phyloP scores from a whole-genome alignment of 2,888 invertebrate genomes.

The Drosophila hawaiiensis region DNA sequence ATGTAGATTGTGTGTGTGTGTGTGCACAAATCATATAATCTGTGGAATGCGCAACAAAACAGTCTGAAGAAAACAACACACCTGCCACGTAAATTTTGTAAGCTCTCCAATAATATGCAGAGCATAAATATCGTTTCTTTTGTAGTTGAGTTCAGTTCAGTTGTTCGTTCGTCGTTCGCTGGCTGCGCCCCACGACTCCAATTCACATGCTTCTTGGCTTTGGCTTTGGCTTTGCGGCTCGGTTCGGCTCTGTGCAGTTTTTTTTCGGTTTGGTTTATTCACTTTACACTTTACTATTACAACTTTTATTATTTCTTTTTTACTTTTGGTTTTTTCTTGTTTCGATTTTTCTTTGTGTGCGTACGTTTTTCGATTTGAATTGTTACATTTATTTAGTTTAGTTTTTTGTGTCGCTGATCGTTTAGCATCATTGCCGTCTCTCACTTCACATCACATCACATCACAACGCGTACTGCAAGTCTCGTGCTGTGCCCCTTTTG shows the following conservation, averaged over 20 bases:
- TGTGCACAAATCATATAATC: slow-evolving; percentile 44
- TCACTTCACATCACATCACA: slow-evolving; percentile 43
- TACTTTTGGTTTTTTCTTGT: slow-evolving; percentile 15
- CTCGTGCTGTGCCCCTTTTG: slow-evolving; percentile 61
- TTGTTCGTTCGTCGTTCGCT: slow-evolving; percentile 14
- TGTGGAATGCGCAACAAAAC: slow-evolving; percentile 53
- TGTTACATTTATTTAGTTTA: slow-evolving; percentile 48
- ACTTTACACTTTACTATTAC: slow-evolving; percentile 50
- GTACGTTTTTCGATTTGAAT: slow-evolving; percentile 14
- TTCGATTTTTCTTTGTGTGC: slow-evolving; percentile 8
- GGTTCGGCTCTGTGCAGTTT: slow-evolving; percentile 39
- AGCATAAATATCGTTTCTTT: slow-evolving; percentile 57
- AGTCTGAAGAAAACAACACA: slow-evolving; percentile 47
- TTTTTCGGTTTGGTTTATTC: slow-evolving; percentile 23
- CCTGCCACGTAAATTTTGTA: slow-evolving; percentile 74
- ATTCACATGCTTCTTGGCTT: slow-evolving; percentile 43
- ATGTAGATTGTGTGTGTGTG: slow-evolving; percentile 54
- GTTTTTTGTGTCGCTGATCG: slow-evolving; percentile 18
- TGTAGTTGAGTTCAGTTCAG: background rate
- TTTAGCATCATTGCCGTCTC: slow-evolving; percentile 34
- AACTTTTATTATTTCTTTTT: slow-evolving; percentile 22
- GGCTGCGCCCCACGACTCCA: slow-evolving; percentile 24
- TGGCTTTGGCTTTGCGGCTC: slow-evolving; percentile 5
- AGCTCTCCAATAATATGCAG: slow-evolving; percentile 58
- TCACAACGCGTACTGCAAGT: slow-evolving; percentile 40